Base-by-base conservation (phyloP, 1,140 invertebrate species). In the Pogonomyrmex californicus region DNA sequence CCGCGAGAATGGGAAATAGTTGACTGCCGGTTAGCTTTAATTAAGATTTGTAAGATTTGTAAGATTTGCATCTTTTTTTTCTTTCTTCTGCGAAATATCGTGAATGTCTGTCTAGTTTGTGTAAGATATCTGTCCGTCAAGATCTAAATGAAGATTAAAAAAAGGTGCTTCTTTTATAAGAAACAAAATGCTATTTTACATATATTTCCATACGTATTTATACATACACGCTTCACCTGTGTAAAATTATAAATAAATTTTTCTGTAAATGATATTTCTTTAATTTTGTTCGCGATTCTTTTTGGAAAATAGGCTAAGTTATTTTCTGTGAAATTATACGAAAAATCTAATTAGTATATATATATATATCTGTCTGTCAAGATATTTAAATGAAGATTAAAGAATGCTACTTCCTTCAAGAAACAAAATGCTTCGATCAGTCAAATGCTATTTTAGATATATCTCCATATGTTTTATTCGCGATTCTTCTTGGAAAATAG, bases 161-260 rank as follows among this genome's bases (percentile, higher is more conserved):
- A 23, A 23, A 23, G 41, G 1, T 12, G 17, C 33, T 47, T 36
- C 4, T 73, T 38, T 3, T 41, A 63, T 17, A 33, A 63, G 33
- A 41, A 38, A 2, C 44, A 17, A 76, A 44, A 23, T 6, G 2
- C 4, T 33, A 17, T 60, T 60, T 60, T 58, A 33, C 30, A 23
- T 56, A 2, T 38, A 54, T 23, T 73, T 54, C 17, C 17, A 51
- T n/a, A 70, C 1, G 1, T n/a, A n/a, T 23, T 23, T 63, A 63
- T 7, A 68, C 23, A 23, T 9, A 58, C 0, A 30, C 9, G 49
- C 30, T 71, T 54, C 23, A 10, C 14, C 30, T 58, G 23, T 41
- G 14, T 75, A 30, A 75, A 75, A 75, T 75, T 38, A 10, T 41
- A n/a, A 75, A 76, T 76, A 60, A 76, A 60, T 56, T 56, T 38